Evolutionary conservation across 2,797 vertebrate species (phyloP), one percentile per base, ranked within the genome.

Genomic region (Urosaurus nigricauda): DNA sequence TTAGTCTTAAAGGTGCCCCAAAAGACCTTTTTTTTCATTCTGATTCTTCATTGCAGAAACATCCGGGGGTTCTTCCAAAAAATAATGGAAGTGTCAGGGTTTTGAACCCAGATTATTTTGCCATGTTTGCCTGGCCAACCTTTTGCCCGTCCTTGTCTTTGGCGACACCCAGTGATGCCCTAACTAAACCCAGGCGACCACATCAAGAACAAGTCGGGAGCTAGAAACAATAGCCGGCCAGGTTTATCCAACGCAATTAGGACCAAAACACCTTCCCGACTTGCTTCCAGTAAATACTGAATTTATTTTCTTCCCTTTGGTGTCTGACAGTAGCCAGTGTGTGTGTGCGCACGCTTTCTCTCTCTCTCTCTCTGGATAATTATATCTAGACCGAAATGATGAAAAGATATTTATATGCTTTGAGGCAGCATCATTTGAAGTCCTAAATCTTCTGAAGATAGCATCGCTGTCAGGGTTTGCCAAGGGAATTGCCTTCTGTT

Each of bases 351-450:
- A 14, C 58, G 14, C 56, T 24, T 40, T 35, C 21, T 29, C 24
- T 21, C 73, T 75, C 12, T 16, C 90, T 92, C 83, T 91, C 90
- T 92, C 73, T 29, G 89, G 91, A 93, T 95, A 95, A 95, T 95
- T 95, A 95, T 94, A 94, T 90, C 89, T 56, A 47, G 83, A 91
- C 93, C 91, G 94, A 92, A 92, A 92, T 93, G 95, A 95, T 95
- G 95, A 96, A 95, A 95, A 94, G 94, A 93, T 94, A 93, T 95
- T 92, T 93, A 94, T 87, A 90, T 89, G 93, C 95, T 95, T 94
- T 95, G 95, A 95, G 95, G 95, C 94, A 77, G 92, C 91, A 89
- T 84, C 7, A 92, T 95, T 95, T 95, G 94, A 96, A 96, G 95
- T 94, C 88, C 87, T 83, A 92, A 95, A 93, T 94, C 93, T 94